Base-by-base conservation (phyloP, 2,113 vertebrate genomes). In the Proterorhinus semilunaris region DNA sequence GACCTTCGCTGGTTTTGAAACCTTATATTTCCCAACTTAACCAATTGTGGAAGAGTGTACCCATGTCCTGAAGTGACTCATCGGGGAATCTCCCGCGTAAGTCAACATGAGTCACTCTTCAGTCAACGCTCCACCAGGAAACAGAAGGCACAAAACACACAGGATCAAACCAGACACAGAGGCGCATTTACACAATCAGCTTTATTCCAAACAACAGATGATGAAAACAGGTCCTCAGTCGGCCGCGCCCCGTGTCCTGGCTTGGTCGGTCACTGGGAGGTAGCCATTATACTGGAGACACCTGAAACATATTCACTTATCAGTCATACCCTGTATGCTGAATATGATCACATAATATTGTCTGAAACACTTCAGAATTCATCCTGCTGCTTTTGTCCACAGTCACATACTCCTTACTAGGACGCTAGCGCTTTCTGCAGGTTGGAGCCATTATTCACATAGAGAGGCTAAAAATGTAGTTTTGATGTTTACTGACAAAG, bases 241-340 rank as follows among this genome's bases (percentile, higher is more conserved):
- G 46, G 45, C 54, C 48, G 36, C 13, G 2, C 36, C 65, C 4
- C 71, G 11, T 42, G 10, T 57, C 45, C 48, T 59, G 62, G 9
- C 55, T 43, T 36, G 42, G 21, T 21, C 1, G 0, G 68, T 95
- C 90, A 97, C 89, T 96, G 95, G 52, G 96, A 97, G 7, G 96
- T 95, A 0, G 95, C 95, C 96, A 96, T 96, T 79, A 97, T 97
- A 85, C 93, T 94, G 68, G 93, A 93, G 5, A 94, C 93, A 82
- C 93, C 93, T 92, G 80, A 44, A 62, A 57, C 1, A 43, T 27
- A 6, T 36, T 66, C 10, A 8, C 21, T 54, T 51, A 27, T 27
- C 5, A 27, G 62, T 45, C 63, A 21, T 11, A 17, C 17, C 17
- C 7, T 11, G 7, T 8, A 53, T n/a, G 21, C 21, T 21, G 21